Base-by-base conservation (phyloP, 2,113 vertebrate species). In the Spilogale gracilis region DNA sequence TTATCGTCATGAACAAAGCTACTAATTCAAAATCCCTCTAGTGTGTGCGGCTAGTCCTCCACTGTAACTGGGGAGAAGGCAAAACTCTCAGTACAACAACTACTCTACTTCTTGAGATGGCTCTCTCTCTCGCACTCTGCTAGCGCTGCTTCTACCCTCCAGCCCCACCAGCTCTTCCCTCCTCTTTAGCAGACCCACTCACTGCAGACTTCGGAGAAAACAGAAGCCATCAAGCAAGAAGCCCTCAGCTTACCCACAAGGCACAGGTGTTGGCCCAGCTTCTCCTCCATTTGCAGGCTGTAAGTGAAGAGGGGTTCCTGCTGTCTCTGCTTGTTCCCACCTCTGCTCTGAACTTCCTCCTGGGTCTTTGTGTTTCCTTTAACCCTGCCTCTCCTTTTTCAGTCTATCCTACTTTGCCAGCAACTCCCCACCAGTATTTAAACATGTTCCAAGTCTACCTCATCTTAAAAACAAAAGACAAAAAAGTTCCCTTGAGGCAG, bases 171-270 rank as follows among this genome's bases (percentile, higher is more conserved):
- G 45, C 18, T 86, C 43, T 58, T 61, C 12, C 56, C 65, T 61
- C 54, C 74, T 25, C 65, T 80, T 89, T 67, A 82, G n/a, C 23
- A 83, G 32, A 71, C 32, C 27, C 56, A 80, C 17, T 83, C n/a
- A 81, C 5, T n/a, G 69, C 14, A 87, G 63, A 96, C 27, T 61
- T 86, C 43, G 76, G 30, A 92, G 50, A 92, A 87, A 83, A 96
- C 8, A 79, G 2, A 88, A 67, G 4, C 60, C 80, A 83, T 48
- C 23, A 58, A 80, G 45, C 14, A 30, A 67, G 78, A 79, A 48
- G n/a, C 12, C 84, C 61, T 67, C 4, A 48, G 43, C 27, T 48
- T 54, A 43, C 14, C 43, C 67, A 43, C 1, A 10, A 87, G 52
- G 45, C 16, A 45, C 38, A 80, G 9, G 5, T 3, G 17, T 23